phyloP scores from a whole-genome alignment of 2,113 vertebrate genomes.

The Aix galericulata region DNA sequence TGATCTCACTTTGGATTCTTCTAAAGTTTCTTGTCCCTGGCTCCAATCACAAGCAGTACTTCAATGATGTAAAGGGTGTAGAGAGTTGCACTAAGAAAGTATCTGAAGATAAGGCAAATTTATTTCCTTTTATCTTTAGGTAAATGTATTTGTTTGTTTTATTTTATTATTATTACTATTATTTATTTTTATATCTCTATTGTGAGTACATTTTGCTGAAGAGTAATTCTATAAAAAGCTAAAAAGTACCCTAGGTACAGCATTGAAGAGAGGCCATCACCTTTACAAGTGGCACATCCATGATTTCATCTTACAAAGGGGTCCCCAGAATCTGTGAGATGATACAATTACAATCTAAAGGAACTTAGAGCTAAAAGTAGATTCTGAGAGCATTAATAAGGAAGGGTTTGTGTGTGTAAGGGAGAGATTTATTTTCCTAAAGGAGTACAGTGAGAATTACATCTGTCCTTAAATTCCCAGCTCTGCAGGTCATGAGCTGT shows the following conservation, averaged over 20 bases:
- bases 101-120: neutral
- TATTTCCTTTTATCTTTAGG: too few species aligned
- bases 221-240: neutral
- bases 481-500: neutral
- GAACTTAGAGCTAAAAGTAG: neutral
- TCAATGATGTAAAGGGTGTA: fast-evolving
- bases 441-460: neutral
- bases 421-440: neutral
- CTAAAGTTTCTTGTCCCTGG: neutral
- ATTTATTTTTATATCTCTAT: neutral
- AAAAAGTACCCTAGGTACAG: neutral
- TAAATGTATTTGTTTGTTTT: neutral
- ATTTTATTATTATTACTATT: too few species aligned
- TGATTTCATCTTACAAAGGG: neutral
- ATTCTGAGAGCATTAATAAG: neutral
- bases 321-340: neutral
- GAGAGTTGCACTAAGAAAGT: neutral
- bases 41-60: neutral
- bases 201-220: neutral
- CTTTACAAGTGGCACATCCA: neutral
- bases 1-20: neutral
- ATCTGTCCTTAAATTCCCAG: neutral
- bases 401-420: too few species aligned
- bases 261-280: neutral
- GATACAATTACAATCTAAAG: neutral